These are phyloP conservation scores for Leptogaster cylindrica DNA, from an alignment of 2,888 invertebrate species.

Conservation along the genomic window DNA sequence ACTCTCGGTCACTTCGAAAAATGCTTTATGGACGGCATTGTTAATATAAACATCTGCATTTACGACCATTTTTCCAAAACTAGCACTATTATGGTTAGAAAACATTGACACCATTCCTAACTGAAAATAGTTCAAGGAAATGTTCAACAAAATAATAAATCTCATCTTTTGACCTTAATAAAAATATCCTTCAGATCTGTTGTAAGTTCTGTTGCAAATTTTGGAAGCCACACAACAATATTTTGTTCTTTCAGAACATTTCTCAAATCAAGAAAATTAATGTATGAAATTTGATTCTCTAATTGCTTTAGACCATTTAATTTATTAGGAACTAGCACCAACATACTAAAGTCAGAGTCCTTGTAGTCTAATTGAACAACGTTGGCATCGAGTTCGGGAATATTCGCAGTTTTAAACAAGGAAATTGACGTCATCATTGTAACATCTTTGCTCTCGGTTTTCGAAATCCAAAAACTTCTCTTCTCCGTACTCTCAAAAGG, in stretches of 20 bases:
- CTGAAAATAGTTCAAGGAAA: conserved; percentile 58
- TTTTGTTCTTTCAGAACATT: conserved; percentile 62
- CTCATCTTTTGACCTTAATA: conserved; percentile 62
- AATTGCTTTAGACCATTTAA: conserved; percentile 70
- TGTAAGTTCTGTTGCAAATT: conserved; percentile 80
- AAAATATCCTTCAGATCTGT: conserved; percentile 69
- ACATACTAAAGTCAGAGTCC: conserved; percentile 73
- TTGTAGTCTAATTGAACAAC: conserved; percentile 76
- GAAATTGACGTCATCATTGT: conserved; percentile 63
- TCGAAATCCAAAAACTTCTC: conserved; percentile 70
- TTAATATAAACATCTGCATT: conserved; percentile 66
- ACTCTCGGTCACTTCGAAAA: conserved; percentile 85
- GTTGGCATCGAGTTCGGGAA: conserved; percentile 64
- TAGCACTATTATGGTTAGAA: conserved; percentile 58
- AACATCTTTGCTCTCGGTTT: conserved; percentile 65
- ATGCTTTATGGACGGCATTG: conserved; percentile 82
- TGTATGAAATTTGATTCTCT: conserved; percentile 67
- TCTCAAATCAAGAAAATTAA: conserved; percentile 65
- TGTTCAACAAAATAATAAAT: not conserved
- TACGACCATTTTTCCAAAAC: conserved; percentile 70
- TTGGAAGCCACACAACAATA: conserved; percentile 72
- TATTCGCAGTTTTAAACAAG: conserved; percentile 69
- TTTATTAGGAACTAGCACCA: conserved; percentile 75
- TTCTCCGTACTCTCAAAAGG: conserved; percentile 67
- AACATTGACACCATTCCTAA: conserved; percentile 76